Evolutionary conservation across 2,113 vertebrate genomes (phyloP).

Genomic region (Crocuta crocuta): DNA sequence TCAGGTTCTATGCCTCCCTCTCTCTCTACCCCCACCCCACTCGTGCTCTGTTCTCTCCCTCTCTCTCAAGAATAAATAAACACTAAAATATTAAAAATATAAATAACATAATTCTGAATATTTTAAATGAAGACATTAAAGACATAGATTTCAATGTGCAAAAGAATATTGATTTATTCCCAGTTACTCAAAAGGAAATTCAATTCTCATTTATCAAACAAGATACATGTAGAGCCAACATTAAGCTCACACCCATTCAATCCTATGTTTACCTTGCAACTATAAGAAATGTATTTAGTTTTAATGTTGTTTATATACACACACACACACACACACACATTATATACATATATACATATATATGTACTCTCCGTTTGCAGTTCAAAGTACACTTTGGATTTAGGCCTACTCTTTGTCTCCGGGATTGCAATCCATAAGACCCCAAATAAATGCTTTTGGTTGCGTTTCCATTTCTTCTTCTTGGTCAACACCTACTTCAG

Average conservation of each 20-base stretch:
- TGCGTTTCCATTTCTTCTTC: not conserved
- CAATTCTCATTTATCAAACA: constrained; percentile 85
- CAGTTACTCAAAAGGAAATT: constrained; percentile 61
- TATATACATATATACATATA: too few species aligned
- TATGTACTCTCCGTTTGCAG: not conserved
- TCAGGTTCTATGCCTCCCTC: too few species aligned
- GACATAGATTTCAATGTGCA: not conserved
- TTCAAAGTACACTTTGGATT: not conserved
- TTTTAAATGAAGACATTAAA: not conserved
- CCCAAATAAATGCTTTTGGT: not conserved
- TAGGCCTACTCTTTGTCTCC: not conserved
- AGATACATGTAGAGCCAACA: constrained; percentile 62
- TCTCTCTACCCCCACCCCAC: too few species aligned
- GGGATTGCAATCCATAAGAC: not conserved
- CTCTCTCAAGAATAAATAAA: too few species aligned
- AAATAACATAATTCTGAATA: too few species aligned
- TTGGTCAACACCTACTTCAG: not conserved
- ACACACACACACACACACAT: too few species aligned
- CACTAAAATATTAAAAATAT: too few species aligned
- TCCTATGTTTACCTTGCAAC: constrained; percentile 93
- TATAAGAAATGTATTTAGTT: constrained; percentile 75
- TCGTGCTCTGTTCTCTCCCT: too few species aligned
- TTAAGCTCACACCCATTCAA: constrained; percentile 87
- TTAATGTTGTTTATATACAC: not conserved
- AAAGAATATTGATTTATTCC: not conserved